Conservation (phyloP, 2,888 invertebrate genomes). For the Leistus spinibarbis region DNA sequence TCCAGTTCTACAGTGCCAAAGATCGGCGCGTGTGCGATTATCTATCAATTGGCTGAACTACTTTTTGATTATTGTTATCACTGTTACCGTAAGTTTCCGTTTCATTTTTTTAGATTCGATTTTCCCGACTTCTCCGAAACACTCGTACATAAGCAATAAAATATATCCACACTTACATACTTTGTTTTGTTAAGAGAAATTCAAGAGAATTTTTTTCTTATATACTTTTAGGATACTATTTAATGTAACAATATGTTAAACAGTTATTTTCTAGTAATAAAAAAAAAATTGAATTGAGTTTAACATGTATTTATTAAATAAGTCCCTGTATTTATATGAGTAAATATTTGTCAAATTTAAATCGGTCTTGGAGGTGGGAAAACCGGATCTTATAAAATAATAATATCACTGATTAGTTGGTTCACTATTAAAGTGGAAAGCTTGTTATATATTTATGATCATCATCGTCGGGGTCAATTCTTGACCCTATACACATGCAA, state of each 20-base stretch:
- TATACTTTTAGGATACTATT: too few species aligned
- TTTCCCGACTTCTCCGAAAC: neutral
- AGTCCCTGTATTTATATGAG: too few species aligned
- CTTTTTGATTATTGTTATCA: conserved; percentile 31
- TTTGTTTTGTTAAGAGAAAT: too few species aligned
- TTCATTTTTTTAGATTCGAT: neutral
- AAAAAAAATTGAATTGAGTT: too few species aligned
- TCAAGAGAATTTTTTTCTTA: too few species aligned
- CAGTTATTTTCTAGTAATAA: too few species aligned
- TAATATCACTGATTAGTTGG: neutral
- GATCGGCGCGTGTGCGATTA: conserved; percentile 10
- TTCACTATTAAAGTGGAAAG: neutral
- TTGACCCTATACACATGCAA: conserved; percentile 21
- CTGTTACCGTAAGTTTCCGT: neutral
- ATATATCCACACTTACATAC: too few species aligned
- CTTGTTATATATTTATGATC: conserved; percentile 7
- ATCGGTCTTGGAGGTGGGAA: neutral
- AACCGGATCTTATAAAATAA: neutral
- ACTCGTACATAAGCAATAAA: too few species aligned
- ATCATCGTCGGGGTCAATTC: conserved; percentile 15
- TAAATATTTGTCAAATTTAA: too few species aligned
- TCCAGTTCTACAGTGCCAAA: neutral
- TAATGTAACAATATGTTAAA: too few species aligned
- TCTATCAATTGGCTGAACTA: conserved; percentile 15
- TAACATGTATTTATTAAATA: too few species aligned